These are phyloP conservation scores for Phrynocephalus versicolor DNA, from an alignment of 2,113 vertebrate species.

Conservation along the genomic window DNA sequence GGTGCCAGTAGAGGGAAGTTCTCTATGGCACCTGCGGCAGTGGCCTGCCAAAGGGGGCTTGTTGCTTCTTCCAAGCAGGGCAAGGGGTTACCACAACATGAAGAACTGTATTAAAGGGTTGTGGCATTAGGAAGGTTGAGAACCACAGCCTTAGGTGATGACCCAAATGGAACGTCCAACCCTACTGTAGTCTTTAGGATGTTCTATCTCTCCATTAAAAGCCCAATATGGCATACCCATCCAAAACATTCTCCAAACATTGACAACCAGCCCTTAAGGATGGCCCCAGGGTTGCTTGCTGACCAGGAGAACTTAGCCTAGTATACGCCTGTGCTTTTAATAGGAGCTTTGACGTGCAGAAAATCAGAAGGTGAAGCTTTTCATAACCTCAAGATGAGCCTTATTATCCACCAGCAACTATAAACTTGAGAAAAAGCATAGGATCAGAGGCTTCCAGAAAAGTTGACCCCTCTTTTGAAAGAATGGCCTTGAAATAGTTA, in stretches of 20 bases:
- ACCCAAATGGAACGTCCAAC: not conserved
- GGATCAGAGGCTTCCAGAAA: not conserved
- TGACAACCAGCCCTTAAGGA: not conserved
- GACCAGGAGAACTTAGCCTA: not conserved
- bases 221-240: not conserved
- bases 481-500: fast-evolving
- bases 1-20: too few relatives aligned
- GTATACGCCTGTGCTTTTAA: not conserved
- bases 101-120: too few relatives aligned
- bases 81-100: too few relatives aligned
- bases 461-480: not conserved
- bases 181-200: too few relatives aligned
- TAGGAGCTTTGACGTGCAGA: not conserved
- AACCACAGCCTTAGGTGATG: too few relatives aligned
- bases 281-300: not conserved
- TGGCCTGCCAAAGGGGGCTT: too few relatives aligned
- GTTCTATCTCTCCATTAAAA: not conserved
- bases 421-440: not conserved
- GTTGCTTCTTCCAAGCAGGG: too few relatives aligned
- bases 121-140: too few relatives aligned
- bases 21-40: too few relatives aligned
- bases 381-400: not conserved
- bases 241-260: not conserved
- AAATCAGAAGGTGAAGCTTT: not conserved
- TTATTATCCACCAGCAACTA: not conserved